phyloP scores from a whole-genome alignment of 1,140 invertebrate species.

The Marisa cornuarietis region DNA sequence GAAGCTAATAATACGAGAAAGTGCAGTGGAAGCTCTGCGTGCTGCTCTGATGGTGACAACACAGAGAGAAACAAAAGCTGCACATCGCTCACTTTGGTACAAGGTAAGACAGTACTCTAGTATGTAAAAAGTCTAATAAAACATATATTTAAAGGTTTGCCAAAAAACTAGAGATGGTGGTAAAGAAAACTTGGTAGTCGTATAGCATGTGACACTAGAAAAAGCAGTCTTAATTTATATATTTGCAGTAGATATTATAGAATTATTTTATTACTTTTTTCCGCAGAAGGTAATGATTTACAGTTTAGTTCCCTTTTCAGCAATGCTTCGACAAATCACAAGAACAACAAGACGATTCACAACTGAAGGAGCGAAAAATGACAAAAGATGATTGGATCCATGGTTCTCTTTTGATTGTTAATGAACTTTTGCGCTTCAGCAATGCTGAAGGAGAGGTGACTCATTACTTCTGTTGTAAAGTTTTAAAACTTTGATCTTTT shows the following conservation, averaged over 20 bases:
- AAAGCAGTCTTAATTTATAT: background rate
- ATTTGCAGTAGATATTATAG: background rate
- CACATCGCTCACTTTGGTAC: conserved; percentile 88
- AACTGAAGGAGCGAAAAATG: conserved; percentile 78
- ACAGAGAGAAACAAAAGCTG: conserved; percentile 92
- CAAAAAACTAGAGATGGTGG: background rate
- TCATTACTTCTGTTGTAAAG: background rate
- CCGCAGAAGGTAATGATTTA: background rate
- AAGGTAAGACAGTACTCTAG: conserved; percentile 49
- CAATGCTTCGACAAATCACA: conserved; percentile 91
- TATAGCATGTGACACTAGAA: background rate
- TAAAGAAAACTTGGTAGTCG: background rate
- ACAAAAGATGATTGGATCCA: conserved; percentile 91
- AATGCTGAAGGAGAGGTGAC: conserved; percentile 84
- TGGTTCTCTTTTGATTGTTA: conserved; percentile 91
- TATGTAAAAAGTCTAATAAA: no score
- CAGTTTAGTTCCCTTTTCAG: conserved; percentile 63
- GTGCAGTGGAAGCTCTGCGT: conserved; percentile 89
- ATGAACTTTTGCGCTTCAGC: conserved; percentile 92
- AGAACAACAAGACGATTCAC: conserved; percentile 78
- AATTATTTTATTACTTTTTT: conserved; percentile 4
- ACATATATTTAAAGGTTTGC: background rate
- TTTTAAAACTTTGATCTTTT: background rate
- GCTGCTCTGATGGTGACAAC: conserved; percentile 93
- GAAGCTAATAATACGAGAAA: conserved; percentile 85